Evolutionary conservation across 1,140 invertebrate genomes (phyloP).

Genomic region (Drosophila murphyi): DNA sequence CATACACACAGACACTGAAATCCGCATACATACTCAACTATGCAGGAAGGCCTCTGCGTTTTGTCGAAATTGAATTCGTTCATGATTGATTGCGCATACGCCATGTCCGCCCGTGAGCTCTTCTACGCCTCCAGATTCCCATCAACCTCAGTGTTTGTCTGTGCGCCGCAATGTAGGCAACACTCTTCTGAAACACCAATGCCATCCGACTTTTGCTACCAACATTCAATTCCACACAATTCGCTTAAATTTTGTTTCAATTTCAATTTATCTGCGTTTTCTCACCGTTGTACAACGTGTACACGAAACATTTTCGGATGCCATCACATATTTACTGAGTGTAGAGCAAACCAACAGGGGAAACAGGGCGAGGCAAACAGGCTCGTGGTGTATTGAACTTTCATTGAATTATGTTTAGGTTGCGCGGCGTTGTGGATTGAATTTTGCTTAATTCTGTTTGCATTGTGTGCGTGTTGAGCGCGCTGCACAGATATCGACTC

Average conservation of each 20-base stretch:
- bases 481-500: slow-evolving; percentile 15
- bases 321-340: slow-evolving; percentile 13
- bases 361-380: neutral
- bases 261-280: slow-evolving; percentile 61
- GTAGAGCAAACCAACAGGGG: neutral
- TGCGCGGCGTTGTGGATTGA: slow-evolving; percentile 43
- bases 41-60: slow-evolving; percentile 30
- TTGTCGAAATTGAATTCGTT: slow-evolving; percentile 76
- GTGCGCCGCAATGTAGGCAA: slow-evolving; percentile 58
- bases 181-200: slow-evolving; percentile 35
- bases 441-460: slow-evolving; percentile 63
- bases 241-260: slow-evolving; percentile 75
- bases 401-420: slow-evolving; percentile 66
- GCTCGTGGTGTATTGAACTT: slow-evolving; percentile 51
- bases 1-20: slow-evolving; percentile 1
- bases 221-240: slow-evolving; percentile 30
- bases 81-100: slow-evolving; percentile 77
- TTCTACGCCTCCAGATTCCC: neutral
- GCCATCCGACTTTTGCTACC: slow-evolving; percentile 28
- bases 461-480: slow-evolving; percentile 43
- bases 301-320: slow-evolving; percentile 36
- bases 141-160: neutral
- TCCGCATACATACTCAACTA: slow-evolving; percentile 12
- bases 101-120: slow-evolving; percentile 27
- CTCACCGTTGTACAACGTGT: slow-evolving; percentile 18